Conservation (phyloP, 2,888 invertebrate genomes). For the Gari tellinella region DNA sequence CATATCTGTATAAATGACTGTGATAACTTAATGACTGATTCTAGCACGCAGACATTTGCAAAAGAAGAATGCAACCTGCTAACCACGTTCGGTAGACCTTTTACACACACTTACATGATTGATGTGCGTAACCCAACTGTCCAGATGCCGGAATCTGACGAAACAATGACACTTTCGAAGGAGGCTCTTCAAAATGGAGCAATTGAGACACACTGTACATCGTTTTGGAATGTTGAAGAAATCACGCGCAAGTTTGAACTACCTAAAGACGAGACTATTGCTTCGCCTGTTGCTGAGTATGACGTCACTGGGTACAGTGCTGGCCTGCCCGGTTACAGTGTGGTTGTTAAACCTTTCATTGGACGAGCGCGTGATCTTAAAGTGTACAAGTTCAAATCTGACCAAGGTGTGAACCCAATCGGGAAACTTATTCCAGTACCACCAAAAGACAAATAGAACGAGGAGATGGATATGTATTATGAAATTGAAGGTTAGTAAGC, state of each 20-base stretch:
- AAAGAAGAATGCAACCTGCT: conserved; percentile 25
- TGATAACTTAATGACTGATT: too few relatives aligned
- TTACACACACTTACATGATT: conserved; percentile 12
- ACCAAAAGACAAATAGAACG: conserved; percentile 22
- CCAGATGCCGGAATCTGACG: conserved; percentile 35
- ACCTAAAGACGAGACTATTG: conserved; percentile 14
- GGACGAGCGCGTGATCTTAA: conserved; percentile 10
- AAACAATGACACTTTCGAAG: conserved; percentile 28
- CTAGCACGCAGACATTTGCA: too few relatives aligned
- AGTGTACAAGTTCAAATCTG: conserved; percentile 42
- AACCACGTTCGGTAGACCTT: conserved; percentile 31
- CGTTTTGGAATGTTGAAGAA: conserved; percentile 18
- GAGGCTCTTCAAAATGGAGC: conserved; percentile 4
- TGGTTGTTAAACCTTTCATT: conserved; percentile 35
- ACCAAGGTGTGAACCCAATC: conserved; percentile 25
- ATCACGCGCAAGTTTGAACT: conserved; percentile 25
- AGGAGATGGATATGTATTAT: conserved; percentile 19
- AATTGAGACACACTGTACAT: conserved; percentile 32
- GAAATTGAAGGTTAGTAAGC: conserved; percentile 20
- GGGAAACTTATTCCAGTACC: conserved; percentile 17
- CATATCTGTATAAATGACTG: too few relatives aligned
- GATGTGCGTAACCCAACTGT: conserved; percentile 14
- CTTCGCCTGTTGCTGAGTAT: conserved; percentile 39
- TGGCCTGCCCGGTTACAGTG: conserved; percentile 18
- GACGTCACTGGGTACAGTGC: conserved; percentile 13